Evolutionary conservation across 2,797 vertebrate genomes (phyloP), one percentile per base, ranked within the genome.

Genomic region (Arremon aurantiirostris): DNA sequence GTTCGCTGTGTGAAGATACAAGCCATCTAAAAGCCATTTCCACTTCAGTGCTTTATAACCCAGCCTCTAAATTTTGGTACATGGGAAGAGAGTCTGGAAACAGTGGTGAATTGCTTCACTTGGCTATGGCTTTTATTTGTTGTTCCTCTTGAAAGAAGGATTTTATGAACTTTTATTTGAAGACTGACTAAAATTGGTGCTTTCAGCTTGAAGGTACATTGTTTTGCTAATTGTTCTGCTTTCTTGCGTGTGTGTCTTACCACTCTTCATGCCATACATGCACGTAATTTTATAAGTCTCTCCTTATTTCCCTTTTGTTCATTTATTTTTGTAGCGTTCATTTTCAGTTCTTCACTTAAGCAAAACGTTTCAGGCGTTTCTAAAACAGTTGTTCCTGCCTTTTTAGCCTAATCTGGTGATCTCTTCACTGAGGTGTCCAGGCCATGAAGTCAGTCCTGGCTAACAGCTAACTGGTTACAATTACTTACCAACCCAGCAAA

Each of bases 321-420:
- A 1, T 76, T 83, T 16, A 44, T 76, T 78, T 68, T 52, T 53
- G 12, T 82, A 39, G 30, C 2, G 1, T 47, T 26, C 7, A 2
- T 82, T 82, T 82, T 89, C 52, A 77, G 35, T 60, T 84, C 52
- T 70, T 86, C 14, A 39, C 53, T 57, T 77, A 6, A 92, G 44
- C 28, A 73, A 27, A 86, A 46, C 5, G 10, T 85, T 92, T 72
- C 17, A 39, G 23, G 6, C 53, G 32, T 82, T 91, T 72, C 63
- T 73, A 13, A 56, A 86, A 9, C 35, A 42, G 7, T 61, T 34
- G 6, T 63, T 82, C 6, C 12, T 85, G 19, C 11, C 27, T 64
- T 22, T 53, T 63, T 34, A 65, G 26, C 32, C 12, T 44, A 9
- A 42, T 12, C 52, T 69, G 61, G n/a, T 72, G 46, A 42, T 50